Percentiles rank a stretch among this genome's conserved stretches.
Conservation (phyloP, 2,888 invertebrate genomes). For the Cephus pygmeus region DNA sequence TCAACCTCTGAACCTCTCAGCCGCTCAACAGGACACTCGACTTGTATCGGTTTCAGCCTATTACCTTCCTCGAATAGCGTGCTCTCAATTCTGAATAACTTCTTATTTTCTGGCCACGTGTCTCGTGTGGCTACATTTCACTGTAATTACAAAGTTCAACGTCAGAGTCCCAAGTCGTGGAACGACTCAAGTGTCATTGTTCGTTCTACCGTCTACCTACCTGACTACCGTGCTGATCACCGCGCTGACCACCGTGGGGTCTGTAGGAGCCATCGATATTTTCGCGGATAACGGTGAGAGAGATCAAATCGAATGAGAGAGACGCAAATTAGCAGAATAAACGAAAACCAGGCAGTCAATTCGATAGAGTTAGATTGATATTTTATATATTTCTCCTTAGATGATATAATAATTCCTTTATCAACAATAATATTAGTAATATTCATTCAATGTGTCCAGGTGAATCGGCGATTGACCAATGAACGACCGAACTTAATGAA, state of each 20-base stretch:
- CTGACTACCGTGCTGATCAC: neutral
- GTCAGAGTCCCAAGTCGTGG: neutral
- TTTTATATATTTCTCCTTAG: neutral
- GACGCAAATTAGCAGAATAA: neutral
- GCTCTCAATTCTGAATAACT: neutral
- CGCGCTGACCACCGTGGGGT: no score
- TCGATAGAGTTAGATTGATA: no score
- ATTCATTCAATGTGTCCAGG: no score
- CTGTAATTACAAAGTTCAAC: neutral
- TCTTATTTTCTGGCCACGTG: constrained; percentile 2
- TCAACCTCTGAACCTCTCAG: no score
- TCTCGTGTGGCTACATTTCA: neutral
- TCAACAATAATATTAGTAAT: constrained; percentile 41
- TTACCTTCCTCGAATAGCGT: constrained; percentile 33
- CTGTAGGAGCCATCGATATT: no score
- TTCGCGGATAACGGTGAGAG: no score
- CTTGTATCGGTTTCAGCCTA: constrained; percentile 57
- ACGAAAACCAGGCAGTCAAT: neutral
- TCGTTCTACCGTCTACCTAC: neutral
- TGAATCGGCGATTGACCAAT: no score
- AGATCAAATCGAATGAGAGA: no score
- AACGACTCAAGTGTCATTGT: neutral
- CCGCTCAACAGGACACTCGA: constrained; percentile 36
- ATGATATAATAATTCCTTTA: constrained; percentile 47
- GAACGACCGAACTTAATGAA: no score